Conservation (phyloP, 37 sponge, comb jelly and placozoan genomes). For the Axinella damicornis region DNA sequence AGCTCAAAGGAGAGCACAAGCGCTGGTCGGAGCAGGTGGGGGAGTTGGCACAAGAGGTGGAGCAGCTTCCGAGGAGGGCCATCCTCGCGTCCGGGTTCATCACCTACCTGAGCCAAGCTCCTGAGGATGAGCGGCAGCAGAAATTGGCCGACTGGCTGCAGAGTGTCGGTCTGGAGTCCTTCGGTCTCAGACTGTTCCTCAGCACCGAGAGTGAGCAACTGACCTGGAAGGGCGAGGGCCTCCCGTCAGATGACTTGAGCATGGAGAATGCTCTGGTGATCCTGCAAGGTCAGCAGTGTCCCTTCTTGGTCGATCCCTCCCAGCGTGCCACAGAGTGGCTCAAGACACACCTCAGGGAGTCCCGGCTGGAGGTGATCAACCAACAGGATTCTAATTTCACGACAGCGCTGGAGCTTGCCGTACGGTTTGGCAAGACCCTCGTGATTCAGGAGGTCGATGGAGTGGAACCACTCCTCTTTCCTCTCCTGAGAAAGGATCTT, state of each 20-base stretch:
- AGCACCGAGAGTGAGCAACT: slow-evolving; percentile 92
- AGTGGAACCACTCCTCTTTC: slow-evolving; percentile 93
- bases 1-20: slow-evolving; percentile 92
- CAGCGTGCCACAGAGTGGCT: slow-evolving; percentile 95
- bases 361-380: slow-evolving; percentile 88
- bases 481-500: slow-evolving; percentile 91
- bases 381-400: slow-evolving; percentile 92
- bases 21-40: slow-evolving; percentile 85
- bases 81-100: slow-evolving; percentile 87
- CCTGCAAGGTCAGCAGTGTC: slow-evolving; percentile 74
- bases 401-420: slow-evolving; percentile 94
- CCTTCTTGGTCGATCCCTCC: slow-evolving; percentile 91
- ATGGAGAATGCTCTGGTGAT: slow-evolving; percentile 93
- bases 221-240: slow-evolving; percentile 93
- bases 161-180: slow-evolving; percentile 46
- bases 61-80: slow-evolving; percentile 73
- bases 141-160: slow-evolving; percentile 66
- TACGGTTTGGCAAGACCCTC: slow-evolving; percentile 96
- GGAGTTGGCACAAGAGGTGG: slow-evolving; percentile 76
- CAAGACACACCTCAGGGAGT: slow-evolving; percentile 80
- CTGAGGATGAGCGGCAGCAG: slow-evolving; percentile 68
- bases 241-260: slow-evolving; percentile 93
- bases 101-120: slow-evolving; percentile 85
- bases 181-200: slow-evolving; percentile 82
- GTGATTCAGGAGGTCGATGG: slow-evolving; percentile 96